Evolutionary conservation across 1,140 invertebrate genomes (phyloP), one percentile per base, ranked within the genome.

Genomic region (Heliconius himera): DNA sequence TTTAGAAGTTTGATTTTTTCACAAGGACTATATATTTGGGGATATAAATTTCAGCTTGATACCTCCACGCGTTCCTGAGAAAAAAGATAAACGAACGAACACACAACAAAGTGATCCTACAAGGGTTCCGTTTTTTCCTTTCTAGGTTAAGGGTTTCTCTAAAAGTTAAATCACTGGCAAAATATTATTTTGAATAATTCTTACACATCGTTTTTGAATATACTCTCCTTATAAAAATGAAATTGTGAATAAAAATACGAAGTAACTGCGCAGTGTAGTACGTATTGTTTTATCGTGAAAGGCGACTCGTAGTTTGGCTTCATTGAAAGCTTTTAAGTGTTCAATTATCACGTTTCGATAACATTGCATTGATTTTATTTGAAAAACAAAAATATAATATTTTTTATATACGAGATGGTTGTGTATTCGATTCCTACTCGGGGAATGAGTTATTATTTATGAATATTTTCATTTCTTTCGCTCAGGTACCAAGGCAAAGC

Each of bases 281-380:
- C n/a, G 29, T 66, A 66, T 66, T 66, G 60, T 66, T 66, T 66
- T 41, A 75, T 22, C 29, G 51, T 75, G 38, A 56, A 66, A 18
- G 54, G 49, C 18, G 36, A 56, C 74, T 75, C 16, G 49, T 74
- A 75, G 54, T 75, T 18, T 75, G 74, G 74, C 74, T 75, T 75
- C 74, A 56, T 54, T 75, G 74, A 75, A 75, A 38, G 51, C 74
- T 54, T 60, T 75, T 26, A 54, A 75, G 54, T 75, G 29, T 56
- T 75, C 74, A 75, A 75, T 75, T 75, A 75, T 38, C 41, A 22
- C 71, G 20, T 73, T 73, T 29, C 22, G 0, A 22, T 26, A 26
- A 3, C 22, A 66, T 26, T 26, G 56, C 22, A 66, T 66, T 66
- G 22, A 66, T 66, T 66, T 66, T 13, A 26, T 9, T 29, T 3